Conservation (phyloP, 1,140 invertebrate species). For the Drosophila arawakana region DNA sequence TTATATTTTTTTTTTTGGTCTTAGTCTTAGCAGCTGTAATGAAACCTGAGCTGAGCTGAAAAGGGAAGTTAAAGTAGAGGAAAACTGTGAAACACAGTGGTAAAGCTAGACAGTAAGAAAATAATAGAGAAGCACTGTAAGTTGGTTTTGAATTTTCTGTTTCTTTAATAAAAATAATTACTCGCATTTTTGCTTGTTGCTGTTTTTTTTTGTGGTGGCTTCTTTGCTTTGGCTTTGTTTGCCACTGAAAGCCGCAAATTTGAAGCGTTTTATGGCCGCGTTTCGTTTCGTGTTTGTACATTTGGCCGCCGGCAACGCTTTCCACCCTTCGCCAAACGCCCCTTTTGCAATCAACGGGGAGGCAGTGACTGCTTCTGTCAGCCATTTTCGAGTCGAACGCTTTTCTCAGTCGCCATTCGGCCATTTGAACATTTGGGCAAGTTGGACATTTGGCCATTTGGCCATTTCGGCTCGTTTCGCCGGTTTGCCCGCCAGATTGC, state of each 20-base stretch:
- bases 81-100: too few relatives aligned
- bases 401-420: conserved; percentile 54
- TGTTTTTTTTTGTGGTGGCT: conserved; percentile 36
- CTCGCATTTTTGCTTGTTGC: conserved; percentile 51
- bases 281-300: conserved; percentile 74
- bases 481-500: conserved; percentile 62
- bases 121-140: conserved; percentile 9
- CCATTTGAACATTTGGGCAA: conserved; percentile 11
- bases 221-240: conserved; percentile 53
- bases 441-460: conserved; percentile 19
- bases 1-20: background rate
- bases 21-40: too few relatives aligned
- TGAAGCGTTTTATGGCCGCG: conserved; percentile 72
- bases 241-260: conserved; percentile 75
- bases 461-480: conserved; percentile 37
- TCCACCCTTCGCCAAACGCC: background rate
- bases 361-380: conserved; percentile 24
- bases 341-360: background rate
- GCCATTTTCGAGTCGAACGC: conserved; percentile 71
- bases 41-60: conserved; percentile 24
- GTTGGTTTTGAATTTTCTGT: conserved; percentile 33
- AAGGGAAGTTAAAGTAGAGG: background rate
- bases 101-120: too few relatives aligned
- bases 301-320: conserved; percentile 11
- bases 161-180: conserved; percentile 79